These are phyloP conservation scores for Oreochromis mossambicus DNA, from an alignment of 2,797 vertebrate genomes.

Conservation along the genomic window DNA sequence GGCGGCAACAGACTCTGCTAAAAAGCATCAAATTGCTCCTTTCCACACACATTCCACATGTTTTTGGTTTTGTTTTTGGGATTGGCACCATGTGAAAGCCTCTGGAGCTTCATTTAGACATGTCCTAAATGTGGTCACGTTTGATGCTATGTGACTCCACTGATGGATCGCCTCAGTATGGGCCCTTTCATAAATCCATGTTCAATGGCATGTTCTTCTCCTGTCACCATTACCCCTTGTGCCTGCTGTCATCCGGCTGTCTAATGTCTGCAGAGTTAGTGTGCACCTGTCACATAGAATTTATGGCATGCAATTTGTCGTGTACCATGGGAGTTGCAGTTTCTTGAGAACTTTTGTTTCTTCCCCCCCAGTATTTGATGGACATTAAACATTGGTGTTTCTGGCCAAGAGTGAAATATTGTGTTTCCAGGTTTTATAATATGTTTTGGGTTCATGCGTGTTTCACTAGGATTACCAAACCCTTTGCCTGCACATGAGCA, in stretches of 20 bases:
- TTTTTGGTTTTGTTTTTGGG: slow-evolving; percentile 1
- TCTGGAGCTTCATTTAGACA: slow-evolving; percentile 15
- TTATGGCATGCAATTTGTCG: slow-evolving; percentile 69
- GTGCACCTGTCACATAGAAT: slow-evolving; percentile 67
- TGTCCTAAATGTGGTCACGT: slow-evolving; percentile 37
- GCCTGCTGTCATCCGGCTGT: slow-evolving; percentile 68
- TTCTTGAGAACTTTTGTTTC: slow-evolving; percentile 41
- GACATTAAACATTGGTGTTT: slow-evolving; percentile 10
- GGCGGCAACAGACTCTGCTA: slow-evolving; percentile 26
- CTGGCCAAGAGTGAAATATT: background rate
- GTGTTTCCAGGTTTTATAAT: background rate
- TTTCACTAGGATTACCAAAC: background rate
- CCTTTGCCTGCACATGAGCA: background rate
- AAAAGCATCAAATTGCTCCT: slow-evolving; percentile 45
- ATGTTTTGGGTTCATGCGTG: background rate
- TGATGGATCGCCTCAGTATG: slow-evolving; percentile 61
- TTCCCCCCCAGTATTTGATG: slow-evolving; percentile 1
- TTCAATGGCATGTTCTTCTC: slow-evolving; percentile 65
- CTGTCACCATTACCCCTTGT: slow-evolving; percentile 70
- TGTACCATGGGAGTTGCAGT: slow-evolving; percentile 55
- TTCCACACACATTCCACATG: slow-evolving; percentile 7
- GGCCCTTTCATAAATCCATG: slow-evolving; percentile 65
- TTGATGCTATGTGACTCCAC: slow-evolving; percentile 38
- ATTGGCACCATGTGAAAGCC: slow-evolving; percentile 8
- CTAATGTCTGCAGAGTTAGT: slow-evolving; percentile 69